Evolutionary conservation across 2,113 vertebrate genomes (phyloP), one percentile per base, ranked within the genome.

Genomic region (Bambusicola thoracicus): DNA sequence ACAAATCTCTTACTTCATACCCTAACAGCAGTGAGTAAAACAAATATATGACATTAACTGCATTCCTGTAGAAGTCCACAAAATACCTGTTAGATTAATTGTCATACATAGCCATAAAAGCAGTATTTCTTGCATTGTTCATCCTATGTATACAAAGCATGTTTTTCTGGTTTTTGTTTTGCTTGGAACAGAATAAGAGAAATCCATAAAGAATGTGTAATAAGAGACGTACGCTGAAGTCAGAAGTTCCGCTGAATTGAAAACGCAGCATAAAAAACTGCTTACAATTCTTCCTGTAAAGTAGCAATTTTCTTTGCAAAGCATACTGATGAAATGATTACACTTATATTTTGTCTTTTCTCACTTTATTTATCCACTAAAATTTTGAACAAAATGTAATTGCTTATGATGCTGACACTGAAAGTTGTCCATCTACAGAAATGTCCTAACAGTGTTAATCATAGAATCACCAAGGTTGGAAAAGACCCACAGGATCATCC

Each of bases 211-310:
- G 90, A 95, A 82, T 65, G 68, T 21, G 34, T 69, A 66, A 21
- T 3, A 48, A 61, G 85, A 74, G 53, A 62, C 9, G 4, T 63
- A 51, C 76, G 85, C 53, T 58, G 40, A 34, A 83, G 63, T 79
- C n/a, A 92, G 76, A 85, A 87, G 94, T 92, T 96, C n/a, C 82
- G 69, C n/a, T 70, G 62, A 94, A 96, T 41, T 67, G 55, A 87
- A 76, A 49, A 36, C 62, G 87, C 21, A 82, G 29, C 12, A 87
- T 72, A 90, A 93, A 92, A 82, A 30, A 2, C 8, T 13, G 49
- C 27, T 36, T 44, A 24, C 77, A 22, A 73, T 82, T 85, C 41
- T 68, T 86, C 44, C 46, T 55, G 70, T 34, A 73, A 90, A 82
- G 43, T 84, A 89, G 69, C 67, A 68, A 93, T 85, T 62, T 87